Evolutionary conservation across 30 jellyfish, hydroid and myxozoan species (phyloP).

Genomic region (Pelagia noctiluca): DNA sequence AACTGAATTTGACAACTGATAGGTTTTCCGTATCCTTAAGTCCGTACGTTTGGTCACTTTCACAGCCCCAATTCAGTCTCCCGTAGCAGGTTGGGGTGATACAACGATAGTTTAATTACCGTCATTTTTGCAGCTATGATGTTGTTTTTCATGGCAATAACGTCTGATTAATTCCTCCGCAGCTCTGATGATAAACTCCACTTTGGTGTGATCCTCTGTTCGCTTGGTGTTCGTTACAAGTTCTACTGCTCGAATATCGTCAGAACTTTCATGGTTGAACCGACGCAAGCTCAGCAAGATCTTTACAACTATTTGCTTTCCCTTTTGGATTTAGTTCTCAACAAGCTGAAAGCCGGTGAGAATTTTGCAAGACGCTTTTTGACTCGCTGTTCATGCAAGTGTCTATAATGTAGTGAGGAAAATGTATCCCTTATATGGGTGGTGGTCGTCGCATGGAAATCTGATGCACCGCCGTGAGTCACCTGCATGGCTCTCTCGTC

Average conservation of each 20-base stretch:
- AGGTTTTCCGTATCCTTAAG: too few species aligned
- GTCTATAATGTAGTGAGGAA: background rate
- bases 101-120: too few species aligned
- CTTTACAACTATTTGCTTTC: constrained; percentile 83
- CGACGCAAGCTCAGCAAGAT: constrained; percentile 97
- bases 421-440: background rate
- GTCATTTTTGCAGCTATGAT: too few species aligned
- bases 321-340: constrained; percentile 74
- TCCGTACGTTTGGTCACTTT: too few species aligned
- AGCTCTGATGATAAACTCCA: constrained; percentile 96
- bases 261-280: constrained; percentile 98
- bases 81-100: too few species aligned
- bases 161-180: background rate
- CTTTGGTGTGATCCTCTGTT: constrained; percentile 97
- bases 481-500: too few species aligned
- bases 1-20: too few species aligned
- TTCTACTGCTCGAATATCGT: constrained; percentile 97
- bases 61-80: too few species aligned
- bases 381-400: background rate
- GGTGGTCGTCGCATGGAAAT: too few species aligned
- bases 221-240: constrained; percentile 98
- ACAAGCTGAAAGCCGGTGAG: constrained; percentile 87
- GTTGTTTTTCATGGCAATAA: background rate
- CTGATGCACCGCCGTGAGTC: too few species aligned
- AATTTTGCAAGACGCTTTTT: background rate